Conservation (phyloP, 2,113 vertebrate species). For the Hippocampus barbouri region DNA sequence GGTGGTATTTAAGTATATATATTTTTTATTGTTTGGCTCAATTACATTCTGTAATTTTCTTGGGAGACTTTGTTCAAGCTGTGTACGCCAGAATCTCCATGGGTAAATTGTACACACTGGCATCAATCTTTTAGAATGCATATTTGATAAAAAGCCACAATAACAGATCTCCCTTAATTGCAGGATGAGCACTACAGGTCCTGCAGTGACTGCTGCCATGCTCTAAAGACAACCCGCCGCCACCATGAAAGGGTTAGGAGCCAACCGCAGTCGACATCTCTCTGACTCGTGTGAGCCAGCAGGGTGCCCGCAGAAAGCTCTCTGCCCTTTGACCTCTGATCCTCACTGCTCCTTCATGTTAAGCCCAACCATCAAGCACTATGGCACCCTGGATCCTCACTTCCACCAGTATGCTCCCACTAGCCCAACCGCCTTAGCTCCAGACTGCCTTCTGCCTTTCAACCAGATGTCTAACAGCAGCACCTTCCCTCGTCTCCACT, state of each 20-base stretch:
- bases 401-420: conserved; percentile 75
- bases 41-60: too few relatives aligned
- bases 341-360: conserved; percentile 85
- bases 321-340: conserved; percentile 75
- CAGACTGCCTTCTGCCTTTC: conserved; percentile 88
- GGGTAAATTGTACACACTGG: neutral
- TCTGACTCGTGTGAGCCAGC: conserved; percentile 88
- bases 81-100: too few relatives aligned
- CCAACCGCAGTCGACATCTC: conserved; percentile 90
- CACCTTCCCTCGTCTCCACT: conserved; percentile 96
- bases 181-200: conserved; percentile 49
- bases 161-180: conserved; percentile 3
- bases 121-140: neutral
- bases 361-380: conserved; percentile 84
- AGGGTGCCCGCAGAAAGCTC: conserved; percentile 74
- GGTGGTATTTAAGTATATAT: conserved; percentile 26
- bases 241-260: conserved; percentile 96
- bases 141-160: neutral
- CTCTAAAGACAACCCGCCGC: conserved; percentile 45
- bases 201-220: conserved; percentile 47
- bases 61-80: neutral
- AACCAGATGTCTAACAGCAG: conserved; percentile 93
- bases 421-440: conserved; percentile 73
- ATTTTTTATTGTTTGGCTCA: neutral
- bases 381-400: conserved; percentile 83